A percentile compares a stretch with the other conserved stretches of the same genome.
Evolutionary conservation across 2,113 vertebrate genomes (phyloP).

Genomic region (Oryzias javanicus): DNA sequence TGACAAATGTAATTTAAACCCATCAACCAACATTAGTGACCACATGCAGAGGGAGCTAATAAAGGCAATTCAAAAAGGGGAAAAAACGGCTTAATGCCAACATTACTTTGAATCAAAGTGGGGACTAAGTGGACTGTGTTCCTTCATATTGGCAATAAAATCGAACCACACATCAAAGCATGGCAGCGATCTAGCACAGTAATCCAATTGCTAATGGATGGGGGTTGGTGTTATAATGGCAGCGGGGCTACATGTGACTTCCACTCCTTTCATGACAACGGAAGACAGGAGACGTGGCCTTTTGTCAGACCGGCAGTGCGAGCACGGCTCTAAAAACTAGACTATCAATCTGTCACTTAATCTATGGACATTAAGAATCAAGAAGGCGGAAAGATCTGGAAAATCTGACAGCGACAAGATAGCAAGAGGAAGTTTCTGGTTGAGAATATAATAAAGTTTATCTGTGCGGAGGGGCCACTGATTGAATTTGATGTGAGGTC

Average conservation of each 20-base stretch:
- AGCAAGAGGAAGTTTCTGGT: constrained; percentile 41
- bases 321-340: constrained; percentile 45
- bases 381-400: constrained; percentile 40
- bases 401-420: constrained; percentile 41
- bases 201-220: constrained; percentile 75
- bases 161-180: constrained; percentile 69
- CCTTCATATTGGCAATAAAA: constrained; percentile 72
- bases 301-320: constrained; percentile 52
- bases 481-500: constrained; percentile 23
- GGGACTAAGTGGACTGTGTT: constrained; percentile 70
- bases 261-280: constrained; percentile 60
- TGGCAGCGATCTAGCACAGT: constrained; percentile 56
- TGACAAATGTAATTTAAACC: constrained; percentile 65
- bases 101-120: constrained; percentile 69
- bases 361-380: constrained; percentile 44
- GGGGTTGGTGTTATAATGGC: constrained; percentile 66
- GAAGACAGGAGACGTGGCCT: constrained; percentile 54
- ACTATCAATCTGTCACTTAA: constrained; percentile 70
- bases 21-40: constrained; percentile 65
- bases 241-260: constrained; percentile 58
- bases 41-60: constrained; percentile 40
- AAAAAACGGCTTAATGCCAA: constrained; percentile 54
- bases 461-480: constrained; percentile 12
- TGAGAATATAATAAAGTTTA: constrained; percentile 34
- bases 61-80: constrained; percentile 27